phyloP scores from a whole-genome alignment of 2,888 invertebrate species.

The Platynereis dumerilii region DNA sequence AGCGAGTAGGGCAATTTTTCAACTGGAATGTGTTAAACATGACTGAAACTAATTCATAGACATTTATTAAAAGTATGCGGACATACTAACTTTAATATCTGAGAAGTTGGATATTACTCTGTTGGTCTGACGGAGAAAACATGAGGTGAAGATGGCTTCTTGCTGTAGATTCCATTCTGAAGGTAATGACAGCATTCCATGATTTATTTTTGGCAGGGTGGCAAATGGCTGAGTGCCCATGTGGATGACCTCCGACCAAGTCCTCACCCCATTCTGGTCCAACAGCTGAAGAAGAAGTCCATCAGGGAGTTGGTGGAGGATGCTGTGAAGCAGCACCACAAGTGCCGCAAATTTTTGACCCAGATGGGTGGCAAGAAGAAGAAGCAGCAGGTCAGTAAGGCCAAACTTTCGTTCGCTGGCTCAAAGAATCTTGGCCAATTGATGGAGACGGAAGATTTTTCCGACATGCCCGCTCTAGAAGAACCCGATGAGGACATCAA shows the following conservation, averaged over 20 bases:
- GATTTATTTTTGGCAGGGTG: no score
- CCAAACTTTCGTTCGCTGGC: not conserved
- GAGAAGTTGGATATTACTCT: not conserved
- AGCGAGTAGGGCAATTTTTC: no score
- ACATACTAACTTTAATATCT: no score
- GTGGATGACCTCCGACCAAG: conserved; percentile 48
- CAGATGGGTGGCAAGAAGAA: conserved; percentile 4
- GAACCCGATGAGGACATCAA: not conserved
- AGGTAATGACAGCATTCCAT: no score
- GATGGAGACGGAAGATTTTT: not conserved
- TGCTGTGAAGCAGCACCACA: conserved; percentile 6
- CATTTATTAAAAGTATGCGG: no score
- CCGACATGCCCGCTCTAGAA: not conserved
- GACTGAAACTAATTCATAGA: no score
- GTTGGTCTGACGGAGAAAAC: no score
- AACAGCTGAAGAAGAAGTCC: conserved; percentile 22
- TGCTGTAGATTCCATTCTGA: no score
- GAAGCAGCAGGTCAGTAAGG: not conserved
- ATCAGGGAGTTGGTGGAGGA: conserved; percentile 27
- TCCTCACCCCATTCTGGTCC: conserved; percentile 21
- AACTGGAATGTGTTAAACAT: no score
- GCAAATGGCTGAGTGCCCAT: conserved; percentile 53
- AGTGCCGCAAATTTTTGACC: not conserved
- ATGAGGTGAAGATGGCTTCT: no score
- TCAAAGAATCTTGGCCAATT: not conserved